Conservation (phyloP, 2,797 vertebrate genomes). For the Aselliscus stoliczkanus region DNA sequence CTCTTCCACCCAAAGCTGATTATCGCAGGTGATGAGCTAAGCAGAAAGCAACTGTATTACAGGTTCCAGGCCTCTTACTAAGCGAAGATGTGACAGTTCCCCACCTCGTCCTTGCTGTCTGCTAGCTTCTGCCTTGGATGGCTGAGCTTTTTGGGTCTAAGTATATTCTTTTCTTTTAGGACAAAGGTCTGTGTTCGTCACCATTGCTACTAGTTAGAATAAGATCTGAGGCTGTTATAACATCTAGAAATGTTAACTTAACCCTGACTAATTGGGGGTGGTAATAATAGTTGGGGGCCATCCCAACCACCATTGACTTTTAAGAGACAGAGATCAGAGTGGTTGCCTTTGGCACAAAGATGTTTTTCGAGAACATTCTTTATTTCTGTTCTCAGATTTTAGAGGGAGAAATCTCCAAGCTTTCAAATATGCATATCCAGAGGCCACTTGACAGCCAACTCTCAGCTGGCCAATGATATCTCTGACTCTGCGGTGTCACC, state of each 20-base stretch:
- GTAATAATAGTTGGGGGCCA: too few species aligned
- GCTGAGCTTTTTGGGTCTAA: neutral
- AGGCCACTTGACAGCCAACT: neutral
- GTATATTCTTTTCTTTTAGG: neutral
- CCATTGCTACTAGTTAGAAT: neutral
- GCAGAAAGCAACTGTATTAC: neutral
- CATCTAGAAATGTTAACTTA: neutral
- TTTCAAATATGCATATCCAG: neutral
- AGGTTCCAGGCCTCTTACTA: neutral
- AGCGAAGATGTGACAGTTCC: neutral
- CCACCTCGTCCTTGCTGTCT: neutral
- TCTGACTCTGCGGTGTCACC: neutral
- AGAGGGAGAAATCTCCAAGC: neutral
- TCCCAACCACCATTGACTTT: too few species aligned
- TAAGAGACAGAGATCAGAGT: neutral
- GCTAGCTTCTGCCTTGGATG: neutral
- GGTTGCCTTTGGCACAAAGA: neutral
- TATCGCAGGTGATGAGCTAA: conserved; percentile 86
- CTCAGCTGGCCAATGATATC: accelerated
- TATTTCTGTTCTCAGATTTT: neutral
- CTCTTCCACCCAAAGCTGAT: conserved; percentile 96
- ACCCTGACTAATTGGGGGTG: neutral
- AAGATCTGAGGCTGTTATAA: neutral
- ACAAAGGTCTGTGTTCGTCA: neutral
- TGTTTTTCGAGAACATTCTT: neutral